Conservation (phyloP, 2,797 vertebrate species). For the Microhierax caerulescens region DNA sequence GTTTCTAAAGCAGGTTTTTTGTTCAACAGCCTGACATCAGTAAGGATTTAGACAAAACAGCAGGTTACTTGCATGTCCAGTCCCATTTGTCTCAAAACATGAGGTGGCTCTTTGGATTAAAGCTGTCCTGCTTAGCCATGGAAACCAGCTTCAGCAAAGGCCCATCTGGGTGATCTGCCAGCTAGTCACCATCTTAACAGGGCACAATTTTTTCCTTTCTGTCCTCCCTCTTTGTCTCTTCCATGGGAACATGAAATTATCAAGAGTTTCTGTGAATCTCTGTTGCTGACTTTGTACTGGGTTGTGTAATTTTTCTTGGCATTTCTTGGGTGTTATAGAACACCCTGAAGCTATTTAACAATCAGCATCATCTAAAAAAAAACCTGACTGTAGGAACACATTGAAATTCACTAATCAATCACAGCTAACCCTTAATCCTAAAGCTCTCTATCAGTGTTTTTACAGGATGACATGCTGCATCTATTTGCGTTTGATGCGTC, state of each 20-base stretch:
- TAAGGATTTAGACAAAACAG: background rate
- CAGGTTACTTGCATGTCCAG: background rate
- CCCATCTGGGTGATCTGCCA: background rate
- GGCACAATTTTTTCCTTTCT: background rate
- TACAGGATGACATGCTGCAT: background rate
- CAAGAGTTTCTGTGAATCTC: background rate
- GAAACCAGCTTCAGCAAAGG: background rate
- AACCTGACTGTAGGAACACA: background rate
- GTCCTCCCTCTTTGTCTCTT: background rate
- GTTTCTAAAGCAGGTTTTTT: background rate
- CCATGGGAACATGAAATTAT: background rate
- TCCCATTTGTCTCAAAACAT: background rate
- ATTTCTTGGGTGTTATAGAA: slow-evolving; percentile 13
- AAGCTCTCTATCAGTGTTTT: background rate
- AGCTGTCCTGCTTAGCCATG: background rate
- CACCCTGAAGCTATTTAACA: slow-evolving; percentile 21
- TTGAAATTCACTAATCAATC: background rate
- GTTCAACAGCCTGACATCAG: background rate
- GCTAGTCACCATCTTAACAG: background rate
- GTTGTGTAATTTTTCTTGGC: slow-evolving; percentile 9
- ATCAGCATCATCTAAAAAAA: background rate
- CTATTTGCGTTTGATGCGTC: background rate
- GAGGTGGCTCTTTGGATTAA: background rate
- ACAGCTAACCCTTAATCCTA: background rate
- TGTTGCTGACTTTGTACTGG: background rate